Evolutionary conservation across 2,113 vertebrate species (phyloP).

Genomic region (Marcusenius ussheri): DNA sequence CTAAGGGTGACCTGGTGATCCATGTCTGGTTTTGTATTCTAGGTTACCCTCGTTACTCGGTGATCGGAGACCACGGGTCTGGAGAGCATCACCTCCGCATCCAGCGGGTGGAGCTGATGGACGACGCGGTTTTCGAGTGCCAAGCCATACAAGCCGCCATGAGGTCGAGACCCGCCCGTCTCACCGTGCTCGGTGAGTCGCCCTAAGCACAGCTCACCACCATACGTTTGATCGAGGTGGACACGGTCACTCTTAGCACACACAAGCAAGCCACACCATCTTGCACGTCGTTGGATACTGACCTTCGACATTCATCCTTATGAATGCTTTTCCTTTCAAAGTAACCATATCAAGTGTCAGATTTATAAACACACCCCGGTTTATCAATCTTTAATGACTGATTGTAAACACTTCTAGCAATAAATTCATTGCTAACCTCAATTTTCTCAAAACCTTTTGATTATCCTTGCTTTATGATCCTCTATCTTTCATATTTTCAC

Average conservation of each 20-base stretch:
- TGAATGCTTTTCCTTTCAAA: neutral
- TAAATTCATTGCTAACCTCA: neutral
- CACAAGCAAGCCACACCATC: neutral
- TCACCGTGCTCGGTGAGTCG: slow-evolving; percentile 87
- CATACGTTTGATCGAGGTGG: too few relatives aligned
- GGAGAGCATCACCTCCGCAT: slow-evolving; percentile 93
- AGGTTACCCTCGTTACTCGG: slow-evolving; percentile 94
- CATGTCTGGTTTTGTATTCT: slow-evolving; percentile 26
- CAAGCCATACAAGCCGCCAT: slow-evolving; percentile 94
- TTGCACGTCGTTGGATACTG: neutral
- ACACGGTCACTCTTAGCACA: neutral
- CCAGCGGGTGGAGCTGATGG: slow-evolving; percentile 82
- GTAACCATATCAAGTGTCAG: neutral
- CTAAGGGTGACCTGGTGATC: neutral
- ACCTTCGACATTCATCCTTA: neutral
- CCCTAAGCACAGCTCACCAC: neutral
- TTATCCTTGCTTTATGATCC: neutral
- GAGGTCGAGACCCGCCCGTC: slow-evolving; percentile 84
- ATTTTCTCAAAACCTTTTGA: neutral
- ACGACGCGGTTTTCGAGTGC: slow-evolving; percentile 91
- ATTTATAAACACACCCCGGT: neutral
- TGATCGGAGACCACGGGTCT: slow-evolving; percentile 84
- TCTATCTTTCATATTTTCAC: neutral
- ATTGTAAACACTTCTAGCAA: neutral
- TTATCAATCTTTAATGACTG: neutral